These are phyloP conservation scores for Lysandra coridon DNA, from an alignment of 2,888 invertebrate genomes.

Conservation along the genomic window DNA sequence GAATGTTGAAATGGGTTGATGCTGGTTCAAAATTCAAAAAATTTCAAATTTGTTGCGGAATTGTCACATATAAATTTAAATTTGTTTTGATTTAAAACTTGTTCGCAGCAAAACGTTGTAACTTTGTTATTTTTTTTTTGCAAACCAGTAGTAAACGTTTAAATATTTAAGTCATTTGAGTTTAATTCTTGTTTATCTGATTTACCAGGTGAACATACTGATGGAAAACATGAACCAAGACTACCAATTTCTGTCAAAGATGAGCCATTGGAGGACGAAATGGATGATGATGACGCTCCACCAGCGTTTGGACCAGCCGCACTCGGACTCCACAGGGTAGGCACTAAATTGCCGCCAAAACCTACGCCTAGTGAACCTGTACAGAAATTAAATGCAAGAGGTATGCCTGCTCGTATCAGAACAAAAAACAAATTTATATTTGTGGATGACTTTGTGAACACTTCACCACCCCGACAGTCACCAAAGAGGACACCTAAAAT, in stretches of 20 bases:
- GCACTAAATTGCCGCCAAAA: slow-evolving; percentile 86
- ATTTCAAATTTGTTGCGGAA: slow-evolving; percentile 72
- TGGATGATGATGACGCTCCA: slow-evolving; percentile 84
- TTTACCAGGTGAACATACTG: slow-evolving; percentile 56
- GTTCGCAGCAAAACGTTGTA: slow-evolving; percentile 39
- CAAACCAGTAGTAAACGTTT: not conserved
- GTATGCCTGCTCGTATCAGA: slow-evolving; percentile 94
- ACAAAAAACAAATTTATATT: slow-evolving; percentile 94
- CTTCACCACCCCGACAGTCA: slow-evolving; percentile 86
- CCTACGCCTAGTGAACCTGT: slow-evolving; percentile 86
- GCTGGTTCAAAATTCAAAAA: slow-evolving; percentile 79
- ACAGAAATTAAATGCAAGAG: slow-evolving; percentile 91
- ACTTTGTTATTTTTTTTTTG: not conserved
- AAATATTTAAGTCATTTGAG: not conserved
- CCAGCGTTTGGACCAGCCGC: slow-evolving; percentile 89
- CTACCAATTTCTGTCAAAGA: slow-evolving; percentile 71
- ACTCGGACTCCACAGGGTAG: slow-evolving; percentile 89
- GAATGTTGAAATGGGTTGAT: slow-evolving; percentile 43
- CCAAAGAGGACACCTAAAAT: slow-evolving; percentile 84
- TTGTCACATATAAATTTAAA: slow-evolving; percentile 53
- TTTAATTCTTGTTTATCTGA: slow-evolving; percentile 24
- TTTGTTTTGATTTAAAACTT: slow-evolving; percentile 34
- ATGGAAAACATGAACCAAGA: slow-evolving; percentile 54
- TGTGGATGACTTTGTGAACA: slow-evolving; percentile 92
- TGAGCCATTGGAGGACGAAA: slow-evolving; percentile 82